Base-by-base conservation (phyloP, 2,797 vertebrate genomes). In the Peromyscus eremicus region DNA sequence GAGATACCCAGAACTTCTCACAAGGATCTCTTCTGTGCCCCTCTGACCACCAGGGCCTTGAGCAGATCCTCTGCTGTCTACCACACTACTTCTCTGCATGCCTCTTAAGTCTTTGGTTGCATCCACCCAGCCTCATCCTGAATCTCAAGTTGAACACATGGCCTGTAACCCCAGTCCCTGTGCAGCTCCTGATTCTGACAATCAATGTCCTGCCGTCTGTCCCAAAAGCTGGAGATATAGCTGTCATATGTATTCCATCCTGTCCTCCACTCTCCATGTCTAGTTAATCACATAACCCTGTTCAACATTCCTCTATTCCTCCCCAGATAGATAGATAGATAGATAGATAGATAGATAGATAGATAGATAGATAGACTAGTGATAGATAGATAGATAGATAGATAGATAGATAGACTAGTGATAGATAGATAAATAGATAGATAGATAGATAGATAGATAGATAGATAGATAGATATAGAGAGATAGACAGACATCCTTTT, bases 201-300 rank as follows among this genome's bases (percentile, higher is more conserved):
- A 2, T 27, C 71, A 14, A 0, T 1, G 6, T 29, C 55, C 1
- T 71, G 27, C 55, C 13, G 3, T 77, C 13, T 52, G 55, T 27
- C 29, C 52, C 11, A 3, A n/a, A 2, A 23, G 32, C 32, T 68
- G 70, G 52, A 62, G 43, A 37, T 13, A 11, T 37, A 0, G 23
- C 32, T 32, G 0, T 49, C 34, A 34, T 40, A 1, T 6, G 37
- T 13, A 14, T 10, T 19, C 10, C 55, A 6, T 7, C 10, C 34
- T 79, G 43, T 32, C 29, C 34, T 34, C 43, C 13, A 17, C 7
- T 52, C 14, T 62, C 43, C 21, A 9, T 12, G 43, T 29, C 75
- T 25, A 8, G 0, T 49, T 80, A 12, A 19, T 57, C 84, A 40
- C 32, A 25, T 60, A 46, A 6, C 12, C 66, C 37, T 71, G 27